Evolutionary conservation across 2,113 vertebrate genomes (phyloP).

Genomic region (Atractosteus spatula): DNA sequence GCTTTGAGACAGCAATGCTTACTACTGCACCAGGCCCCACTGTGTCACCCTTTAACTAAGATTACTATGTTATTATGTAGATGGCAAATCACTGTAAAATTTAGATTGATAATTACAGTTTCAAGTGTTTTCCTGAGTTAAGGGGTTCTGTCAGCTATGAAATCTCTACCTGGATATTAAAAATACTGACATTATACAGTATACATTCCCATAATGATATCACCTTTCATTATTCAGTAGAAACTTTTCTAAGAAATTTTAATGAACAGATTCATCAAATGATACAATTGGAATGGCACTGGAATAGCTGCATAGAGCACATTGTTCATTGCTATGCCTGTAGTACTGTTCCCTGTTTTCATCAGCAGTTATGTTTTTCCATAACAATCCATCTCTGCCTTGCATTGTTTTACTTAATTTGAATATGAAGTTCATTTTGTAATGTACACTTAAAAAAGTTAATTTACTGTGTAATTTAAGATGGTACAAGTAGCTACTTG

Average conservation of each 20-base stretch:
- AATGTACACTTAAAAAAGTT: too few species aligned
- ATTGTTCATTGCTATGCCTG: not conserved
- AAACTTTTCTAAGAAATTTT: constrained; percentile 7
- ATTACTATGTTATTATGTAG: too few species aligned
- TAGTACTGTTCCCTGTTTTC: not conserved
- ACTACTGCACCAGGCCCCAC: too few species aligned
- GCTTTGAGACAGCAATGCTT: too few species aligned
- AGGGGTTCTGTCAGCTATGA: too few species aligned
- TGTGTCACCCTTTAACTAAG: too few species aligned
- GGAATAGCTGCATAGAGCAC: not conserved
- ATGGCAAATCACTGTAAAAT: too few species aligned
- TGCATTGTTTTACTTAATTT: too few species aligned
- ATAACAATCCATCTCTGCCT: not conserved
- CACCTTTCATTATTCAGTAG: constrained; percentile 20
- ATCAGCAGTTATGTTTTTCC: not conserved
- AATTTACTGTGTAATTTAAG: too few species aligned
- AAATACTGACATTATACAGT: not conserved
- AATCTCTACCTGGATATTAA: not conserved
- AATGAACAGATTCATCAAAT: constrained; percentile 28
- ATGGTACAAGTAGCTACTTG: too few species aligned
- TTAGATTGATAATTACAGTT: not conserved
- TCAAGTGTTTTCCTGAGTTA: not conserved
- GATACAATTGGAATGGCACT: not conserved
- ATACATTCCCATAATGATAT: constrained; percentile 6
- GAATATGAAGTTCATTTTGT: too few species aligned